Conservation (phyloP, 2,888 invertebrate species). For the Ectobius pallidus region DNA sequence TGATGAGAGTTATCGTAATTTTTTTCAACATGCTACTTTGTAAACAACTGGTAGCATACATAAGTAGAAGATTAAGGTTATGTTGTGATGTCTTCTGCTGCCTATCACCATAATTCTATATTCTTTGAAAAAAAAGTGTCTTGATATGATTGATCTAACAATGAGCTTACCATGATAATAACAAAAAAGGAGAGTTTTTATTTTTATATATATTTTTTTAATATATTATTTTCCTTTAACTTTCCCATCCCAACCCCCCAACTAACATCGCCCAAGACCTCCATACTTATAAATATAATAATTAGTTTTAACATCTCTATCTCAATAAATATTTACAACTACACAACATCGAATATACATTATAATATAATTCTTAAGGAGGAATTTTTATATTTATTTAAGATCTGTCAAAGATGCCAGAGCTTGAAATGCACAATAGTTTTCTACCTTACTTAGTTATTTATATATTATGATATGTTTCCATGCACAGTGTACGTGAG, state of each 20-base stretch:
- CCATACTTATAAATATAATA: slow-evolving; percentile 30
- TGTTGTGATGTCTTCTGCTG: background rate
- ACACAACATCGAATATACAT: slow-evolving; percentile 45
- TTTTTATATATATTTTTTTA: slow-evolving; percentile 26
- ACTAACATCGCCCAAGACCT: slow-evolving; percentile 24
- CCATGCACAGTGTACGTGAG: slow-evolving; percentile 41
- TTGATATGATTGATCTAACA: slow-evolving; percentile 31
- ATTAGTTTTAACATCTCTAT: slow-evolving; percentile 40
- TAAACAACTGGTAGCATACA: background rate
- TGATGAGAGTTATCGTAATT: slow-evolving; percentile 32
- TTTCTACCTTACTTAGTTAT: slow-evolving; percentile 31
- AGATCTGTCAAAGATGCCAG: slow-evolving; percentile 36
- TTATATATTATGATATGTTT: slow-evolving; percentile 43
- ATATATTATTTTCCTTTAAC: slow-evolving; percentile 27
- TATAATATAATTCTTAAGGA: slow-evolving; percentile 40
- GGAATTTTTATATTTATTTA: slow-evolving; percentile 37
- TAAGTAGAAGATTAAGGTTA: background rate
- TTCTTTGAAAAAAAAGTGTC: slow-evolving; percentile 13
- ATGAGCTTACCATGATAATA: slow-evolving; percentile 23
- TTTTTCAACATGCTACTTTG: background rate
- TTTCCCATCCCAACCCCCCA: slow-evolving; percentile 26
- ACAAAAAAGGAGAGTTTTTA: background rate
- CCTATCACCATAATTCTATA: background rate
- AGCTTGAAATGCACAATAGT: slow-evolving; percentile 17
- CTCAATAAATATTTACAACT: slow-evolving; percentile 45